Conservation (phyloP, 2,113 vertebrate genomes). For the human region GRCh38 chr9:79056001-79056500, state of each 20-base stretch:
- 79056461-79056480: neutral
- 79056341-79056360: conserved; percentile 60
- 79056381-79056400: neutral
- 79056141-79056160: conserved; percentile 75
- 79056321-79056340: conserved; percentile 67
- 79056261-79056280: conserved; percentile 70
- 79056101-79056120: conserved; percentile 71
- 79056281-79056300: conserved; percentile 74
- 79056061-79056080: conserved; percentile 61
- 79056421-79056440: neutral
- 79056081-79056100: conserved; percentile 71
- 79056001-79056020: neutral
- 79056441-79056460: conserved; percentile 31
- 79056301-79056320: conserved; percentile 72
- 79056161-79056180: conserved; percentile 77
- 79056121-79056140: conserved; percentile 76
- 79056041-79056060: conserved; percentile 49
- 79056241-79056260: conserved; percentile 80
- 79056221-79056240: conserved; percentile 82
- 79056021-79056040: conserved; percentile 29
- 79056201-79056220: conserved; percentile 78
- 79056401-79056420: conserved; percentile 34
- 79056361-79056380: conserved; percentile 53
- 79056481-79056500: neutral
- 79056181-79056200: conserved; percentile 70